Base-by-base conservation (phyloP, 2,113 vertebrate species). In the Tretioscincus oriximinensis region DNA sequence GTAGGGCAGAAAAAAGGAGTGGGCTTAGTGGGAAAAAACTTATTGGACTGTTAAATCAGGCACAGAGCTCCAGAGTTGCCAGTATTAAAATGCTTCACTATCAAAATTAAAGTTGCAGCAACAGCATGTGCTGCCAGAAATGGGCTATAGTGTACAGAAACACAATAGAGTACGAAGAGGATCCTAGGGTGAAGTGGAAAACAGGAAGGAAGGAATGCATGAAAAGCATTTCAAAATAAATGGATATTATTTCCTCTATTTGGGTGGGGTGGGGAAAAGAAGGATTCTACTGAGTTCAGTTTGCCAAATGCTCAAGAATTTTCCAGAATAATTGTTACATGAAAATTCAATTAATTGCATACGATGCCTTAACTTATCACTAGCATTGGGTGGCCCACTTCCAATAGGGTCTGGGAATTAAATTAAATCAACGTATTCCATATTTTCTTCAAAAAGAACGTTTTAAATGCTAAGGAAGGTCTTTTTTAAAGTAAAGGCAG, bases 31-130 rank as follows among this genome's bases (percentile, higher is more conserved):
- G 45, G 45, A 24, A 31, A 88, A 76, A 60, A 77, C 76, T 24
- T 75, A 76, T 20, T 90, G 64, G 89, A 90, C 54, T 76, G 90
- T 85, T 88, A 90, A 90, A 88, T 73, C 64, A 81, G 54, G 61
- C 80, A 88, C 66, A 31, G 82, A 79, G 72, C 73, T 78, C 80
- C 77, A 54, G 54, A 79, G 60, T 20, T 84, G 85, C 76, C 86
- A 86, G 65, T 58, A 77, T 88, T 69, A 81, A 81, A 47, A 76
- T 71, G 54, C 74, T 77, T 85, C 74, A 79, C 73, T 84, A 41
- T 80, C 61, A 78, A 83, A 84, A 83, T 80, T 51, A 86, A 35
- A 78, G 61, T 24, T 7, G 1, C 68, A 74, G 71, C 64, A 58
- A 58, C 54, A 85, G 78, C 49, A 24, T 63, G 73, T 22, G 45